Evolutionary conservation across 2,888 invertebrate species (phyloP).

Genomic region (Drosophila helvetica): DNA sequence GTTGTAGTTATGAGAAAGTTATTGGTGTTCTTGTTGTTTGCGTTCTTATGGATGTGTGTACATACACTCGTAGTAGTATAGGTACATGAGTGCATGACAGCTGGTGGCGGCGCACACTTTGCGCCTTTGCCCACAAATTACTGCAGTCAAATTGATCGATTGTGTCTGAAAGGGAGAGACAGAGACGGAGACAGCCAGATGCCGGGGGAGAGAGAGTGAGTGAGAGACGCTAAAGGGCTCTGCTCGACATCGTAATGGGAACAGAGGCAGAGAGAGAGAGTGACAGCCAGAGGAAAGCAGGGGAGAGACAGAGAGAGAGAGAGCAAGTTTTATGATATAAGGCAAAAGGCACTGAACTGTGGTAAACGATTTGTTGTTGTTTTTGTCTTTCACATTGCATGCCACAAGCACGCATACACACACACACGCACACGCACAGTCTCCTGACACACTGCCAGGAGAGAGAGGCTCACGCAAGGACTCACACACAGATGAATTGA

Average conservation of each 20-base stretch:
- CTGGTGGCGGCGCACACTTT: constrained; percentile 62
- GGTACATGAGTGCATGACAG: constrained; percentile 53
- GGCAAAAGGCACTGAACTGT: constrained; percentile 75
- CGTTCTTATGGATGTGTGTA: constrained; percentile 1
- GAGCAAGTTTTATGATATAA: constrained; percentile 73
- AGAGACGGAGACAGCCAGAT: constrained; percentile 17
- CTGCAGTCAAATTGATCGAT: constrained; percentile 79
- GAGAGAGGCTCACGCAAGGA: constrained; percentile 12
- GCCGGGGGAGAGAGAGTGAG: constrained; percentile 5
- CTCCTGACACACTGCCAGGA: constrained; percentile 1
- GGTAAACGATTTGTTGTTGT: constrained; percentile 75
- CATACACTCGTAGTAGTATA: not conserved
- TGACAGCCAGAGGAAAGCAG: not conserved
- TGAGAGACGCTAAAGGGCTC: constrained; percentile 20
- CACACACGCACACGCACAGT: constrained; percentile 15
- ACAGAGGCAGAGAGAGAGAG: constrained; percentile 5
- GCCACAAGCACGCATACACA: constrained; percentile 57
- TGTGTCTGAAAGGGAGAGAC: constrained; percentile 57
- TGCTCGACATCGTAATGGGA: constrained; percentile 22
- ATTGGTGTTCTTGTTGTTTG: constrained; percentile 26
- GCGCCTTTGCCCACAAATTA: constrained; percentile 75
- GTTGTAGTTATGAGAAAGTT: constrained; percentile 38
- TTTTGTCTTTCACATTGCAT: constrained; percentile 57
- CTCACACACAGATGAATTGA: constrained; percentile 68
- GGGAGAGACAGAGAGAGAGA: not conserved